Percentiles rank a stretch among this genome's conserved stretches.
Evolutionary conservation across 2,888 invertebrate species (phyloP).

Genomic region (Camponotus fellah): DNA sequence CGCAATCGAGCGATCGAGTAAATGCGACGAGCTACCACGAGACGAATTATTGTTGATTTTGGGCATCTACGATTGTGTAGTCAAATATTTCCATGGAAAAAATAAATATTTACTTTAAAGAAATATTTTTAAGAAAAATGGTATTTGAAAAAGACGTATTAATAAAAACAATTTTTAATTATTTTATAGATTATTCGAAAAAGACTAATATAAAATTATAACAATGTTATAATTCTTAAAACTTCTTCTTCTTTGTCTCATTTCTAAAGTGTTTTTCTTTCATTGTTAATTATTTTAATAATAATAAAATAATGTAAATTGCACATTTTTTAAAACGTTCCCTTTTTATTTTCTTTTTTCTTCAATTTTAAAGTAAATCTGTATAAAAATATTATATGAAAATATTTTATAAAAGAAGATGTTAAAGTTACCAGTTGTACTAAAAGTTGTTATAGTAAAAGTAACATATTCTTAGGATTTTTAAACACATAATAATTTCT

Average conservation of each 20-base stretch:
- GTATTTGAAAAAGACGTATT: not conserved
- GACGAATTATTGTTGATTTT: constrained; percentile 4
- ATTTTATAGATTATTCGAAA: not conserved
- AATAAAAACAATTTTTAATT: not conserved
- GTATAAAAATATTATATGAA: not conserved
- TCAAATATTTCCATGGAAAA: not conserved
- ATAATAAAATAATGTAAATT: not conserved
- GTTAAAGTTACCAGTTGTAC: no score
- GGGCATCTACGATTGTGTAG: not conserved
- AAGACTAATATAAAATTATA: not conserved
- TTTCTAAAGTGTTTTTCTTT: not conserved
- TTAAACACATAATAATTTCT: not conserved
- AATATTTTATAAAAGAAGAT: not conserved
- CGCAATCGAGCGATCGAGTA: constrained; percentile 13
- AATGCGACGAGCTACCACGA: not conserved
- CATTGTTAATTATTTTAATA: not conserved
- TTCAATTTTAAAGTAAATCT: not conserved
- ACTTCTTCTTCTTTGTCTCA: not conserved
- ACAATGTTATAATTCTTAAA: not conserved
- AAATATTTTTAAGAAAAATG: constrained; percentile 4
- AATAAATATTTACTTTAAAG: not conserved
- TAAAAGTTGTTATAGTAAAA: no score
- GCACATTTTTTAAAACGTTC: not conserved
- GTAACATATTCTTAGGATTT: not conserved
- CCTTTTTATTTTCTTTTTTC: not conserved